A percentile compares a stretch with the other conserved stretches of the same genome.
Conservation (phyloP, 2,888 invertebrate genomes). For the Carabus problematicus region DNA sequence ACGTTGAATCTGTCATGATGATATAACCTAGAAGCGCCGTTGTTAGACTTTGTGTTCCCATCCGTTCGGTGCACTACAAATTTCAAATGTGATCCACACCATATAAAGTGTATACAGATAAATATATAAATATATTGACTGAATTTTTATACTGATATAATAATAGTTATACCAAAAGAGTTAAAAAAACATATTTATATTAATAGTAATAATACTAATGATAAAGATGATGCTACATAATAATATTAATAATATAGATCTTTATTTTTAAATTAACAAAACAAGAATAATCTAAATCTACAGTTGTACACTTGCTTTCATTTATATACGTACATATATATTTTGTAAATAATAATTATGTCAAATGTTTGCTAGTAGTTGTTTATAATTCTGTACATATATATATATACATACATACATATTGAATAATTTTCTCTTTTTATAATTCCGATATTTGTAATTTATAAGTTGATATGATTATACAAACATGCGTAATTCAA, state of each 20-base stretch:
- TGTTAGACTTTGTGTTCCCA: conserved; percentile 9
- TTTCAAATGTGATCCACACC: conserved; percentile 35
- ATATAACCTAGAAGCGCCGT: neutral
- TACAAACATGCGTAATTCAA: no score
- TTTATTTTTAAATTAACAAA: conserved; percentile 29
- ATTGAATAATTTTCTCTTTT: conserved; percentile 1
- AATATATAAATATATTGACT: conserved; percentile 46
- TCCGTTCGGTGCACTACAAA: conserved; percentile 28
- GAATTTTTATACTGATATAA: conserved; percentile 47
- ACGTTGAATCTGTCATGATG: no score
- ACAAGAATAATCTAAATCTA: no score
- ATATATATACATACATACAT: conserved; percentile 1
- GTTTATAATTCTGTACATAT: conserved; percentile 5
- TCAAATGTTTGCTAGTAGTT: conserved; percentile 39
- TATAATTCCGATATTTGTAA: conserved; percentile 12
- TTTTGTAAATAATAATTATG: neutral
- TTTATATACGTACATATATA: no score
- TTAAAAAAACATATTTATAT: conserved; percentile 31
- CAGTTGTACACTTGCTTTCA: no score
- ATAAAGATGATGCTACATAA: conserved; percentile 30
- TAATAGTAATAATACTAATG: conserved; percentile 12
- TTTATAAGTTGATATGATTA: conserved; percentile 7
- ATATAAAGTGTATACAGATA: conserved; percentile 26
- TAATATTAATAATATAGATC: conserved; percentile 23
- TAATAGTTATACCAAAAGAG: conserved; percentile 41